Percentiles rank a stretch among this genome's conserved stretches.
Conservation (phyloP, 1,140 invertebrate genomes). For the Mya arenaria region DNA sequence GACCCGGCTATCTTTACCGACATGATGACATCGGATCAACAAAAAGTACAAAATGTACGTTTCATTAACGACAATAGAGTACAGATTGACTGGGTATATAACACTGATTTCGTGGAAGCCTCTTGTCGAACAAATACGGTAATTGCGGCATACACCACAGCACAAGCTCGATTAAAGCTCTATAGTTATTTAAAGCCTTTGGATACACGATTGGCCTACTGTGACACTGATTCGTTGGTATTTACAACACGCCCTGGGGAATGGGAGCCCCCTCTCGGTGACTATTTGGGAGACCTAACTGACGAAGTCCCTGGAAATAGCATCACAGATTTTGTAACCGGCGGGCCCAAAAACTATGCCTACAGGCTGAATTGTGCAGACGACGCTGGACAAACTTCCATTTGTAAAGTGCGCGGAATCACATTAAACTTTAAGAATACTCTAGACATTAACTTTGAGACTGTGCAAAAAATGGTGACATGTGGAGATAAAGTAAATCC, state of each 20-base stretch:
- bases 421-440: conserved; percentile 32
- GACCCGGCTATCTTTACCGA: conserved; percentile 60
- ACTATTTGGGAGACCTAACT: not conserved
- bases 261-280: conserved; percentile 15
- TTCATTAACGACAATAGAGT: conserved; percentile 38
- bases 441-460: conserved; percentile 26
- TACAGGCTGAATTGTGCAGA: not conserved
- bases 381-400: not conserved
- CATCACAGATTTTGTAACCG: conserved; percentile 45
- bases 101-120: not conserved
- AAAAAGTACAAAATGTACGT: conserved; percentile 15
- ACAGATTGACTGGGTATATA: conserved; percentile 1
- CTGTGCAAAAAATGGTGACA: conserved; percentile 6
- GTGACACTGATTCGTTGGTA: conserved; percentile 78
- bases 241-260: conserved; percentile 62
- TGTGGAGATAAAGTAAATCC: not conserved
- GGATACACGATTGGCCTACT: conserved; percentile 73
- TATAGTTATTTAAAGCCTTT: conserved; percentile 75
- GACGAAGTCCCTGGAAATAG: conserved; percentile 7
- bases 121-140: conserved; percentile 70
- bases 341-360: conserved; percentile 46
- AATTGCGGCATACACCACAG: conserved; percentile 77
- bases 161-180: conserved; percentile 78
- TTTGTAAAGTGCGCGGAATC: conserved; percentile 40
- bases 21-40: conserved; percentile 60